Conservation (phyloP, 2,113 vertebrate genomes). For the Plecturocebus donacophilus region DNA sequence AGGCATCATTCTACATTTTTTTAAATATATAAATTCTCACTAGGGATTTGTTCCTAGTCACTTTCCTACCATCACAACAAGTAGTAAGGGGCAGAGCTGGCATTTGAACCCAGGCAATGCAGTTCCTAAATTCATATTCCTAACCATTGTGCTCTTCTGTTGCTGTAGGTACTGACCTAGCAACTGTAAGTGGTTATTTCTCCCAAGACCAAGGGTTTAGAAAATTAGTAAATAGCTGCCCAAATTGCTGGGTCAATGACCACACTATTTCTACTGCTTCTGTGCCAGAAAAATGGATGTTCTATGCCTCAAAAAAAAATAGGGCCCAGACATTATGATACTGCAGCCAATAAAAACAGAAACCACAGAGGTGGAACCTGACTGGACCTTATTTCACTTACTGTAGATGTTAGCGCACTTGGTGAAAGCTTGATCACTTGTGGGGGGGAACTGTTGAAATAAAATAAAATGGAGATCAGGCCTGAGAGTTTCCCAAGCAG, state of each 20-base stretch:
- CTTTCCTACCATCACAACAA: neutral
- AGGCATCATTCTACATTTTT: neutral
- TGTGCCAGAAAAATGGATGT: neutral
- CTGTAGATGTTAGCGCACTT: neutral
- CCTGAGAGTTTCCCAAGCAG: neutral
- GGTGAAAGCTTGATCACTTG: neutral
- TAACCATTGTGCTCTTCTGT: neutral
- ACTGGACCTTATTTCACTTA: no score
- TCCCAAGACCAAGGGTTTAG: neutral
- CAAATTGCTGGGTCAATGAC: neutral
- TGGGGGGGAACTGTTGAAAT: neutral
- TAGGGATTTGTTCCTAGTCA: neutral
- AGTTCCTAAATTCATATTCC: neutral
- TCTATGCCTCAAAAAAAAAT: neutral
- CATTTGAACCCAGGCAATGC: neutral
- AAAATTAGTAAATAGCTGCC: neutral
- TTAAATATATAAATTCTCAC: neutral
- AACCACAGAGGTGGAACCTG: neutral
- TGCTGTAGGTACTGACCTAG: neutral
- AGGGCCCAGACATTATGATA: neutral
- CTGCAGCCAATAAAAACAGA: neutral
- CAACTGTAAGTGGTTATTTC: neutral
- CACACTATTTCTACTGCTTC: neutral
- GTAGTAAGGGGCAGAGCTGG: neutral
- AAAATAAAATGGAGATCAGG: neutral